These are phyloP conservation scores for Limosa lapponica DNA, from an alignment of 2,797 vertebrate genomes.

Conservation along the genomic window DNA sequence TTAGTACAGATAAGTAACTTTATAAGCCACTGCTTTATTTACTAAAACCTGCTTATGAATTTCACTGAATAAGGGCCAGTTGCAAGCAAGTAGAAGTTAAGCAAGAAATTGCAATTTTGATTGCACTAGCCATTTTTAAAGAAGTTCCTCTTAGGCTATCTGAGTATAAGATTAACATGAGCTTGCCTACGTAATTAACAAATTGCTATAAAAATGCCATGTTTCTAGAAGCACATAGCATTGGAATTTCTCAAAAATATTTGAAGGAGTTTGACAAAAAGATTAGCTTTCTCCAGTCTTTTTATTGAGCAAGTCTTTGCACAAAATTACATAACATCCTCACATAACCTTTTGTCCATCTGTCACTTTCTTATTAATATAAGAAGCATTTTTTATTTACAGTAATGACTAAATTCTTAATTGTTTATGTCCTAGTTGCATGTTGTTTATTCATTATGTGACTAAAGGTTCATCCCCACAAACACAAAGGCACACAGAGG, in stretches of 20 bases:
- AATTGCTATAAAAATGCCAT: background rate
- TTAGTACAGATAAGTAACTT: background rate
- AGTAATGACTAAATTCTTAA: background rate
- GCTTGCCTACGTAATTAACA: background rate
- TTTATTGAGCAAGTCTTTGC: background rate
- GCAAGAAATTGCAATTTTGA: background rate
- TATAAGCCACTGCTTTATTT: background rate
- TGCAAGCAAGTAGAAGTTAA: background rate
- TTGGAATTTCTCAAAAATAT: background rate
- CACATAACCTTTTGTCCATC: background rate
- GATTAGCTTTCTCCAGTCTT: background rate
- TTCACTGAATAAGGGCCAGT: background rate
- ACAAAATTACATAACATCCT: background rate
- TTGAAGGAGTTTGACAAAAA: background rate
- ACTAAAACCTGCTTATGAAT: background rate
- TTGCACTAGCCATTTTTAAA: background rate
- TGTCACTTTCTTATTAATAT: background rate
- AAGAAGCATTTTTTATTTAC: background rate
- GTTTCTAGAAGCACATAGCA: background rate
- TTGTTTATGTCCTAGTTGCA: background rate
- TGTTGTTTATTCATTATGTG: background rate
- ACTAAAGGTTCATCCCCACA: background rate
- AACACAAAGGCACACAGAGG: background rate
- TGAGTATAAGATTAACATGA: background rate
- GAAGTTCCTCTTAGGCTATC: background rate